Evolutionary conservation across 2,797 vertebrate genomes (phyloP).

Genomic region (Micropoecilia bifurca): DNA sequence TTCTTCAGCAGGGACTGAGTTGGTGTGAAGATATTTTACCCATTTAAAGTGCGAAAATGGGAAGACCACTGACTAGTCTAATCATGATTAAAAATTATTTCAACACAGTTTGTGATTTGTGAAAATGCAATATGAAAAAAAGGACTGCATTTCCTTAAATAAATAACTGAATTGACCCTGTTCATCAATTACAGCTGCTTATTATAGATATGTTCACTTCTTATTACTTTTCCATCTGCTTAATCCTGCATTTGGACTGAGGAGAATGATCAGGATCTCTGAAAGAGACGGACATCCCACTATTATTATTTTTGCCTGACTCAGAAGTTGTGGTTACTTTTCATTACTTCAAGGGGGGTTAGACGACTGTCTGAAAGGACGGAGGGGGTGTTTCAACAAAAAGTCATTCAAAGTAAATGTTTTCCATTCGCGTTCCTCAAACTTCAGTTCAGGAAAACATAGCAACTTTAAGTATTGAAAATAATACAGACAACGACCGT

Average conservation of each 20-base stretch:
- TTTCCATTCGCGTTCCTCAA: accelerated
- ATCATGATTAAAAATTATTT: not conserved
- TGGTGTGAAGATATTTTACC: not conserved
- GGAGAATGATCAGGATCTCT: not conserved
- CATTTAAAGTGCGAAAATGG: not conserved
- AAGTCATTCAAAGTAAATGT: not conserved
- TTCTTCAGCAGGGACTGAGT: not conserved
- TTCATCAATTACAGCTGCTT: not conserved
- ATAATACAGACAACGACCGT: accelerated
- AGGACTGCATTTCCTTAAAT: not conserved
- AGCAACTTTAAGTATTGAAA: accelerated
- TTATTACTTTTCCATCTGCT: not conserved
- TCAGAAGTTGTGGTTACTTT: conserved; percentile 74
- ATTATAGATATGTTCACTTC: not conserved
- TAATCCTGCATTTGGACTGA: not conserved
- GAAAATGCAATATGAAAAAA: not conserved
- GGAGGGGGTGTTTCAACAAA: not conserved
- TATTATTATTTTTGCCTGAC: conserved; percentile 23
- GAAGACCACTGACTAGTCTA: not conserved
- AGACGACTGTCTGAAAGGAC: conserved; percentile 21
- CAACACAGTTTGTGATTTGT: not conserved
- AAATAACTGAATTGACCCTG: not conserved
- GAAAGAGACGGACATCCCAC: not conserved
- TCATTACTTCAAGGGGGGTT: conserved; percentile 58
- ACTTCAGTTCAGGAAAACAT: accelerated